These are phyloP conservation scores for Amphiprion clarkii DNA, from an alignment of 2,797 vertebrate species.

Conservation along the genomic window DNA sequence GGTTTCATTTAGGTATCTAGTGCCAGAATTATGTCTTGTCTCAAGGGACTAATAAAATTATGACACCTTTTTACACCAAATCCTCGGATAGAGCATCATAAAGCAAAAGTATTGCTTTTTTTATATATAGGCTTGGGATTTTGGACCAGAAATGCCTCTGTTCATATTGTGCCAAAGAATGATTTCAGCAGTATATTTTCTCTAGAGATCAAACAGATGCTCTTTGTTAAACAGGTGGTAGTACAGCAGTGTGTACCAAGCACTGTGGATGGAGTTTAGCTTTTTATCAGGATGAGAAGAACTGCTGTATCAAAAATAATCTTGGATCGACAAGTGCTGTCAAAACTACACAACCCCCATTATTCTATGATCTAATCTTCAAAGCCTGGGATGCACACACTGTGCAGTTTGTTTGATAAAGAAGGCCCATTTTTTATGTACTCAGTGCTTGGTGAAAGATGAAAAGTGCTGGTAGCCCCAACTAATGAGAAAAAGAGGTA, in stretches of 20 bases:
- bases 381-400: slow-evolving; percentile 22
- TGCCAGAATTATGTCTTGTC: slow-evolving; percentile 34
- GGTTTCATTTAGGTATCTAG: slow-evolving; percentile 47
- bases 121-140: slow-evolving; percentile 5
- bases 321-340: slow-evolving; percentile 24
- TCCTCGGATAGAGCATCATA: background rate
- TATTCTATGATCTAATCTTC: slow-evolving; percentile 32
- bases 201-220: background rate
- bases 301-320: slow-evolving; percentile 23
- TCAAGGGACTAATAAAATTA: slow-evolving; percentile 16
- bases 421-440: slow-evolving; percentile 33
- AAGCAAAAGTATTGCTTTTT: slow-evolving; percentile 15
- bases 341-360: slow-evolving; percentile 17
- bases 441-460: slow-evolving; percentile 17
- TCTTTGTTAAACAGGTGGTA: slow-evolving; percentile 2
- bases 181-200: slow-evolving; percentile 7
- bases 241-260: background rate
- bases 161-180: slow-evolving; percentile 12
- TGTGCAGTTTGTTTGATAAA: slow-evolving; percentile 23
- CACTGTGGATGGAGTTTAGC: slow-evolving; percentile 16
- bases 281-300: slow-evolving; percentile 27
- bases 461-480: slow-evolving; percentile 18
- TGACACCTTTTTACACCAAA: slow-evolving; percentile 15
- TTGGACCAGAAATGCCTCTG: background rate
- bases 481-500: slow-evolving; percentile 44